Conservation (phyloP, 2,797 vertebrate species). For the Sebastes aleutianus region DNA sequence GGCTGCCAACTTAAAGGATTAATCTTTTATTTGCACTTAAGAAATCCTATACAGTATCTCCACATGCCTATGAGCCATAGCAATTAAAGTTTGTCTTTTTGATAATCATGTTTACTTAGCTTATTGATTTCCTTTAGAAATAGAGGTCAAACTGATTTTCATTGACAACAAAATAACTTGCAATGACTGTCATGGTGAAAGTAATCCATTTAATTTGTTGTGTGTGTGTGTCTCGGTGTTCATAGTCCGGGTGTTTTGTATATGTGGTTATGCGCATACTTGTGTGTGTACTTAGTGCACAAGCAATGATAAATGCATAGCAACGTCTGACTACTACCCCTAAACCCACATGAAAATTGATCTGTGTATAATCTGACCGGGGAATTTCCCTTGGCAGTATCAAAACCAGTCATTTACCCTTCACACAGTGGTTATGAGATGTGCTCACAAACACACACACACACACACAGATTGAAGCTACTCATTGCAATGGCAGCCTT, state of each 20-base stretch:
- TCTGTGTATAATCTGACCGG: slow-evolving; percentile 66
- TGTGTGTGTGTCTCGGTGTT: neutral
- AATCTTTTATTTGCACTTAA: slow-evolving; percentile 5
- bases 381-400: slow-evolving; percentile 68
- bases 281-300: slow-evolving; percentile 18
- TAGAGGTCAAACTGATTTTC: slow-evolving; percentile 24
- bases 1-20: neutral
- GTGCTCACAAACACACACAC: slow-evolving; percentile 35
- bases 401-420: slow-evolving; percentile 72
- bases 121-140: slow-evolving; percentile 29
- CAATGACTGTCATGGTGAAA: slow-evolving; percentile 8
- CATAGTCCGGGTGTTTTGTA: neutral
- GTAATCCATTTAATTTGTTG: slow-evolving; percentile 27
- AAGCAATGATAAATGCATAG: slow-evolving; percentile 62
- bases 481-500: slow-evolving; percentile 33
- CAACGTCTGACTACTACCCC: slow-evolving; percentile 42
- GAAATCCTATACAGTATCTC: neutral
- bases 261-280: neutral
- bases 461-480: slow-evolving; percentile 20
- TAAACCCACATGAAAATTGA: slow-evolving; percentile 73
- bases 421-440: slow-evolving; percentile 58
- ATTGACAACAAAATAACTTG: slow-evolving; percentile 1
- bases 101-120: slow-evolving; percentile 14
- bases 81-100: neutral
- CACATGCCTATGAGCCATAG: neutral